Conservation (phyloP, 2,113 vertebrate species). For the Loxodonta africana region DNA sequence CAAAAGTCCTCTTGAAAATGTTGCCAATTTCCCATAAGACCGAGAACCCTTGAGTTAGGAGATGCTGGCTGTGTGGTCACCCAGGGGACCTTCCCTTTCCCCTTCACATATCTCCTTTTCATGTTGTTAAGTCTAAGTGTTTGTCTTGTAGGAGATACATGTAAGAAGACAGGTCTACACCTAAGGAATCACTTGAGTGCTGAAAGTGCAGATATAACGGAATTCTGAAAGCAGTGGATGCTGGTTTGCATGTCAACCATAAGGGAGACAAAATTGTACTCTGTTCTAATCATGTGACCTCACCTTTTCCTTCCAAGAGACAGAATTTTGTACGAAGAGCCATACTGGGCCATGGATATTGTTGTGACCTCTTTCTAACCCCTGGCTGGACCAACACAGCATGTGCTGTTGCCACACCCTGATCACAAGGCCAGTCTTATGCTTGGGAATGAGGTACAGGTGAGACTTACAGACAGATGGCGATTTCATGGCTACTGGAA, state of each 20-base stretch:
- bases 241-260: neutral
- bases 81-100: neutral
- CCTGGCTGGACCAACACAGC: neutral
- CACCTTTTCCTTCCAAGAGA: neutral
- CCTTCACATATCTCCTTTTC: neutral
- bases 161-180: neutral
- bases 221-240: neutral
- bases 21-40: neutral
- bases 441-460: neutral
- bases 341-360: neutral
- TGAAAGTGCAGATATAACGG: neutral
- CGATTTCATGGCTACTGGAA: neutral
- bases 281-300: neutral
- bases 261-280: neutral
- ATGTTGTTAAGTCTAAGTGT: conserved; percentile 18
- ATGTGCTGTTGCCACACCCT: neutral
- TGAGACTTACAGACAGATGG: neutral
- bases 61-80: neutral
- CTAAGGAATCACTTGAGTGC: neutral
- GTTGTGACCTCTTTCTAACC: neutral
- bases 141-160: neutral
- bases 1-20: neutral
- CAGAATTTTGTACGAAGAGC: neutral
- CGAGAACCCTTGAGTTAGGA: neutral
- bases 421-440: neutral